Evolutionary conservation across 2,888 invertebrate species (phyloP), one percentile per base, ranked within the genome.

Genomic region (Lycia hirtaria): DNA sequence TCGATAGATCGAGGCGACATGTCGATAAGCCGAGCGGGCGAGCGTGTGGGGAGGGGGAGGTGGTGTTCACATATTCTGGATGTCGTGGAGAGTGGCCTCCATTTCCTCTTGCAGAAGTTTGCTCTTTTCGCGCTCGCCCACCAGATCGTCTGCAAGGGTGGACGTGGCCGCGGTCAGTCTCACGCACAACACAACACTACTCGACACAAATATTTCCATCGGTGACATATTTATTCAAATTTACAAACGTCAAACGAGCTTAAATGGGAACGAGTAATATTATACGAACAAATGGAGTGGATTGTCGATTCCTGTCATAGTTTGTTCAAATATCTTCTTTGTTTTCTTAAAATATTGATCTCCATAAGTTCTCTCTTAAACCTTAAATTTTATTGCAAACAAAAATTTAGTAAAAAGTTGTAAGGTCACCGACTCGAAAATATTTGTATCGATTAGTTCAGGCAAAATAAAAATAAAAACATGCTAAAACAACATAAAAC

Each of bases 21-120:
- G 64, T 22, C 45, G 35, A 60, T 60, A 68, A 64, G 68, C 66
- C 62, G 74, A 71, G 63, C 62, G 62, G 61, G 66, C 58, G 62
- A 65, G 68, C 68, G 67, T 47, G 74, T 65, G 69, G 65, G 70
- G 64, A 69, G 65, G 70, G 64, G 38, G 67, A 73, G 75, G 78
- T 68, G 75, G 81, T 80, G 88, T 94, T 95, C 97, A 98, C 97
- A 98, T 98, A 93, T 98, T 98, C 94, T 98, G 98, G 93, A 99
- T 97, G 94, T 99, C 99, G 95, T 98, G 97, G 94, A 99, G 96
- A 86, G 98, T 98, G 87, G 97, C 96, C 93, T 99, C 99, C 97
- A 99, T 98, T 93, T 99, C 99, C 92, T 98, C 97, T 93, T 98
- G 97, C 91, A 99, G 96, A 91, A 97, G 94, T 94, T 97, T 98